These are phyloP conservation scores for Cepaea nemoralis DNA, from an alignment of 1,140 invertebrate genomes.

Conservation along the genomic window DNA sequence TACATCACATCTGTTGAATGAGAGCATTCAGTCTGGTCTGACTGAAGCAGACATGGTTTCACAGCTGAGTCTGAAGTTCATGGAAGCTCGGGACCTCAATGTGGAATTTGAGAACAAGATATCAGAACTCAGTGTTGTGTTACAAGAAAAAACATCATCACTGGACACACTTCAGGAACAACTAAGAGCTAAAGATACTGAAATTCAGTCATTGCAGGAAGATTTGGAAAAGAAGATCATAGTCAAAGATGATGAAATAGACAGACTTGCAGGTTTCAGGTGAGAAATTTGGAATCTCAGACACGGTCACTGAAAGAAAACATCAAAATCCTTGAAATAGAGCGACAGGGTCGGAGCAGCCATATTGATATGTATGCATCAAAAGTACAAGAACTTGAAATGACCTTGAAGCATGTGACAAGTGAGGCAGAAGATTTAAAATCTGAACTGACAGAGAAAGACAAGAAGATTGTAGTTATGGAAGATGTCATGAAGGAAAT, in stretches of 20 bases:
- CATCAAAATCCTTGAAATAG: conserved; percentile 47
- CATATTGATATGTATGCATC: conserved; percentile 28
- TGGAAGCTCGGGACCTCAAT: conserved; percentile 29
- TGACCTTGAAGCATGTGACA: conserved; percentile 37
- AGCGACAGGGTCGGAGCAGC: conserved; percentile 47
- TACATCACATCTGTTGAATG: conserved; percentile 31
- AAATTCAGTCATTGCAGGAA: neutral
- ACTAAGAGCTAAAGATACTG: neutral
- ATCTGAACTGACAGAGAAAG: conserved; percentile 41
- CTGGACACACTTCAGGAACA: neutral
- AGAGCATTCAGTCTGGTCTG: neutral
- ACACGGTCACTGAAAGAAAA: conserved; percentile 48
- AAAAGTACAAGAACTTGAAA: conserved; percentile 36
- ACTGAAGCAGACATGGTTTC: conserved; percentile 19
- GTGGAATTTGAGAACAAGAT: neutral
- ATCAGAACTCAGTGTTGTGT: neutral
- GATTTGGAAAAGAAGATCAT: neutral
- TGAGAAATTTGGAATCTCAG: conserved; percentile 45
- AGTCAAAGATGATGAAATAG: neutral
- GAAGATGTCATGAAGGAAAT: conserved; percentile 45
- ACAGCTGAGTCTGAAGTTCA: conserved; percentile 27
- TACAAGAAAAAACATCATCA: neutral
- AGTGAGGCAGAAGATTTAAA: conserved; percentile 41
- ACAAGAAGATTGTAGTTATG: conserved; percentile 40
- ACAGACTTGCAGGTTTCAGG: conserved; percentile 23